These are phyloP conservation scores for Nannoperca australis DNA, from an alignment of 2,797 vertebrate species.

Conservation along the genomic window DNA sequence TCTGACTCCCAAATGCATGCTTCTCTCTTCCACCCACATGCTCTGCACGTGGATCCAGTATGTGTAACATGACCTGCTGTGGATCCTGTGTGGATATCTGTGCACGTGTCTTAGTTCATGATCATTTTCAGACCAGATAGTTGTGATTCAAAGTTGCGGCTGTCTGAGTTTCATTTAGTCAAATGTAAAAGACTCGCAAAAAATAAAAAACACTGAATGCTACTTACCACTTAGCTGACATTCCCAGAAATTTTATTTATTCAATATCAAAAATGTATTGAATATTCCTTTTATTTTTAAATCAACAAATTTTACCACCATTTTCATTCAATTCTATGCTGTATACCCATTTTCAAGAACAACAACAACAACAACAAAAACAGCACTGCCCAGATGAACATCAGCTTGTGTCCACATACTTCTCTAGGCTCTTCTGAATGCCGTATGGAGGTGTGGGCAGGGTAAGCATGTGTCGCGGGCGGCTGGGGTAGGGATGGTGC, in stretches of 20 bases:
- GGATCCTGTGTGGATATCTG: too few species aligned
- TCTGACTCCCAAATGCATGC: conserved; percentile 20
- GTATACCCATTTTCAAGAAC: neutral
- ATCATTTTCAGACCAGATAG: too few species aligned
- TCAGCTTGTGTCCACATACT: conserved; percentile 79
- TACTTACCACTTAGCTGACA: too few species aligned
- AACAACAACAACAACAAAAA: too few species aligned
- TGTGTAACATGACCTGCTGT: conserved; percentile 3
- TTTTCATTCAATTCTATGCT: neutral
- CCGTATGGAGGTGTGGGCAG: conserved; percentile 89
- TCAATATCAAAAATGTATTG: too few species aligned
- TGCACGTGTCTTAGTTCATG: too few species aligned
- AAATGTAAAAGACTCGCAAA: too few species aligned
- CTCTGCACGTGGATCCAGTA: neutral
- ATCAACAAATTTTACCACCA: neutral
- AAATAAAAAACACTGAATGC: too few species aligned
- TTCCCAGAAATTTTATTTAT: too few species aligned
- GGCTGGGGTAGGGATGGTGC: conserved; percentile 87
- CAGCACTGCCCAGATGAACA: neutral
- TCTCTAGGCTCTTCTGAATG: conserved; percentile 92
- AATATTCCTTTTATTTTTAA: too few species aligned
- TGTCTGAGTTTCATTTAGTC: too few species aligned
- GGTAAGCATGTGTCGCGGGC: conserved; percentile 91
- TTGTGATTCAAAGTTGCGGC: too few species aligned
- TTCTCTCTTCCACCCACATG: conserved; percentile 7